These are phyloP conservation scores for Chaetodon trifascialis DNA, from an alignment of 2,113 vertebrate species.

Conservation along the genomic window DNA sequence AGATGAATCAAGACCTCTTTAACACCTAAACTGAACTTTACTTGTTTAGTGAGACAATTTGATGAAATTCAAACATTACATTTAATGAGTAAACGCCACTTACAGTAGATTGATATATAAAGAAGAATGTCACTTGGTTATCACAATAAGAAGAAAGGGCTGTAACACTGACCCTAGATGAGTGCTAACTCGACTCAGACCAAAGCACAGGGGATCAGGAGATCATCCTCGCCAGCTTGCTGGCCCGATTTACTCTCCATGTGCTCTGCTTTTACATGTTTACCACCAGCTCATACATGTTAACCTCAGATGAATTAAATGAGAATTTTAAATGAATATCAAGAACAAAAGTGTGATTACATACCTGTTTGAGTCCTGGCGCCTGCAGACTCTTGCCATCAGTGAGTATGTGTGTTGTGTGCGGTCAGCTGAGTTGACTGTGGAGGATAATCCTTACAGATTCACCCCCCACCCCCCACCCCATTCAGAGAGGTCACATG, in stretches of 20 bases:
- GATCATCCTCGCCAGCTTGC: conserved; percentile 67
- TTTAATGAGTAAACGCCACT: not conserved
- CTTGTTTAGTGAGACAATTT: not conserved
- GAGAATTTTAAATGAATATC: not conserved
- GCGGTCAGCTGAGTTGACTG: conserved; percentile 24
- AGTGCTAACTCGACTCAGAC: conserved; percentile 31
- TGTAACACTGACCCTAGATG: conserved; percentile 31
- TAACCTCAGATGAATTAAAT: not conserved
- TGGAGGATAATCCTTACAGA: conserved; percentile 74
- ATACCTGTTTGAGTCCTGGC: conserved; percentile 57
- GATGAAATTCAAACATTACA: not conserved
- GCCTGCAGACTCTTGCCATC: conserved; percentile 37
- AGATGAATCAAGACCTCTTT: not conserved
- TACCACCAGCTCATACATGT: not conserved
- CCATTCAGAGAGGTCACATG: conserved; percentile 70
- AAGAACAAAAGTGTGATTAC: not conserved
- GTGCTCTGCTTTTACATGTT: conserved; percentile 2
- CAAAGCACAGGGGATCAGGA: conserved; percentile 70
- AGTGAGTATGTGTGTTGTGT: not conserved
- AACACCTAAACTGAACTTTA: not conserved
- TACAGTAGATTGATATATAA: not conserved
- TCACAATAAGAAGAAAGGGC: not conserved
- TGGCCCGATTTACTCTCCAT: conserved; percentile 31
- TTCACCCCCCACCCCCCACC: conserved; percentile 12
- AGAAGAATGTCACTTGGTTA: not conserved